phyloP scores from a whole-genome alignment of 2,797 vertebrate genomes.

The Enteromius afrohamiltoni region DNA sequence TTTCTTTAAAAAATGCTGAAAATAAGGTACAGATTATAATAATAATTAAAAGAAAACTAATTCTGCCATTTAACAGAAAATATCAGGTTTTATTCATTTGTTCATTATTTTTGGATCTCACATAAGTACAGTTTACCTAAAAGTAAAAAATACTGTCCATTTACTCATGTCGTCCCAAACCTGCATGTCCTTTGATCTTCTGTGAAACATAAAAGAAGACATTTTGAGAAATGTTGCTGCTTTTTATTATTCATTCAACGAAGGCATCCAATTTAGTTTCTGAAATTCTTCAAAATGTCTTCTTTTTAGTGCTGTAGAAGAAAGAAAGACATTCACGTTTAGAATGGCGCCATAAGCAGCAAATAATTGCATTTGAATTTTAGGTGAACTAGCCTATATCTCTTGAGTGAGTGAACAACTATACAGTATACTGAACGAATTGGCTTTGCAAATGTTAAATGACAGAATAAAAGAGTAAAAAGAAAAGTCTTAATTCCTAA shows the following conservation, averaged over 20 bases:
- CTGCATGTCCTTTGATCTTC: background rate
- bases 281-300: background rate
- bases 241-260: background rate
- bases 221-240: background rate
- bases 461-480: constrained; percentile 19
- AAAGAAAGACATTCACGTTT: background rate
- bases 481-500: constrained; percentile 7
- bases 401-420: background rate
- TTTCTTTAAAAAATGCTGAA: background rate
- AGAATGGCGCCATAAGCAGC: background rate
- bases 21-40: background rate
- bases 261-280: background rate
- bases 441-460: constrained; percentile 20
- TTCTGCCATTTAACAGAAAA: constrained; percentile 2
- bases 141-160: background rate
- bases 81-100: background rate
- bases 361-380: background rate
- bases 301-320: background rate
- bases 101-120: background rate
- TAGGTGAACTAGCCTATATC: background rate
- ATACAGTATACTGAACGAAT: background rate
- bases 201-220: background rate
- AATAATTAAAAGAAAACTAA: background rate
- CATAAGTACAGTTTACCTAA: background rate
- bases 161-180: background rate